Evolutionary conservation across 2,113 vertebrate species (phyloP), one percentile per base, ranked within the genome.

Genomic region (Piaya cayana): DNA sequence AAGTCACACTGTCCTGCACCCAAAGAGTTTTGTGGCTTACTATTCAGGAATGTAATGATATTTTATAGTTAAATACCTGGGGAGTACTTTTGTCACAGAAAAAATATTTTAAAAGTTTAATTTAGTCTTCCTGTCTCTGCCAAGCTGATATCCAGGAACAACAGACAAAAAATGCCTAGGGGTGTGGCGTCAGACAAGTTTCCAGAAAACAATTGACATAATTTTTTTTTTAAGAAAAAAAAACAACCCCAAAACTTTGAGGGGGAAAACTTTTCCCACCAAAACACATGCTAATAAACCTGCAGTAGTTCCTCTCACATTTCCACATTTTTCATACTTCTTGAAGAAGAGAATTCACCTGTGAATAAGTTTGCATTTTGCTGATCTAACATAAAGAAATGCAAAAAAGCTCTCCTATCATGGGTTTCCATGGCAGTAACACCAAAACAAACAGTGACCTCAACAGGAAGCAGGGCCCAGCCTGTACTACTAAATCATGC

Each of bases 371-470:
- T 8, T 34, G 32, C 9, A 58, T 30, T 78, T 86, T 56, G 37
- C 92, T 75, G 37, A 84, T 79, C 36, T 82, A 49, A 82, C 8
- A 16, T 15, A 59, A 70, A 34, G 27, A 86, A 70, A 15, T 65
- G 52, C 11, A 63, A 62, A 90, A 84, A 60, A 42, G 8, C 32
- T 81, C 43, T 55, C 6, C 14, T 42, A 19, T 42, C 30, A 1
- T 8, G n/a, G 14, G 93, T 97, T 97, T 95, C 96, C 86, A 98
- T 72, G 79, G 93, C 62, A 97, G 88, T 45, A 90, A 91, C 86
- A 87, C 86, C 58, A 90, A 97, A 96, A 97, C 85, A 97, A 96
- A 97, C 93, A 94, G 68, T 85, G 94, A 78, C 62, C 42, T 85
- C 93, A 97, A 93, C 78, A 95, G 96, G 92, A 97, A 97, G 83